phyloP scores from a whole-genome alignment of 1,140 invertebrate genomes.

The Papilio polytes region DNA sequence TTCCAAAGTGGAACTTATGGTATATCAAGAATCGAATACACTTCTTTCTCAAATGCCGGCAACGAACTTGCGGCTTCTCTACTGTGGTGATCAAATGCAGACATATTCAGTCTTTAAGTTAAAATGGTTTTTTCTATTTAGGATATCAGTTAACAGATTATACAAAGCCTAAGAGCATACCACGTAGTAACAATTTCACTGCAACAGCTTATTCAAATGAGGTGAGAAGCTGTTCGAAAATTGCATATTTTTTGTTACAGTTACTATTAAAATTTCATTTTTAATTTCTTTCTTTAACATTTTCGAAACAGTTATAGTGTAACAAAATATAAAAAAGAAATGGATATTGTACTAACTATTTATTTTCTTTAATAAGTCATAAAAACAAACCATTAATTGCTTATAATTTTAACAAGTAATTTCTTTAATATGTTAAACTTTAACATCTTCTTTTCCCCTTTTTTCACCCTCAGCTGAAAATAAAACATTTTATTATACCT shows the following conservation, averaged over 20 bases:
- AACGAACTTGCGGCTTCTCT: no score
- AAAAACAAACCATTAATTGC: not conserved
- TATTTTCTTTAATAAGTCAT: not conserved
- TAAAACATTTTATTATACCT: conserved; percentile 19
- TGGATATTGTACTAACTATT: not conserved
- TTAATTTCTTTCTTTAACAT: not conserved
- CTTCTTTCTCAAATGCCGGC: no score
- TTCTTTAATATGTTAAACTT: conserved; percentile 41
- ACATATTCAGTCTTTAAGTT: no score
- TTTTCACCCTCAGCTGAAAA: conserved; percentile 56
- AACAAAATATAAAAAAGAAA: not conserved
- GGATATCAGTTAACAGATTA: not conserved
- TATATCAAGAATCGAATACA: no score
- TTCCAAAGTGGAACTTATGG: no score
- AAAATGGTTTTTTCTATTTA: not conserved
- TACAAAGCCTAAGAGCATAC: not conserved
- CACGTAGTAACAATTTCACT: not conserved
- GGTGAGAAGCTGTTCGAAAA: not conserved
- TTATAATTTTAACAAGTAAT: not conserved
- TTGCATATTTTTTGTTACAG: not conserved
- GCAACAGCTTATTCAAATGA: not conserved
- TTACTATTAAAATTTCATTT: no score
- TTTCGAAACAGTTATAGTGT: not conserved
- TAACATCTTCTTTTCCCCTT: conserved; percentile 45
- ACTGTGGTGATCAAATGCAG: no score